Evolutionary conservation across 2,113 vertebrate genomes (phyloP), one percentile per base, ranked within the genome.

Genomic region (Silurus meridionalis): DNA sequence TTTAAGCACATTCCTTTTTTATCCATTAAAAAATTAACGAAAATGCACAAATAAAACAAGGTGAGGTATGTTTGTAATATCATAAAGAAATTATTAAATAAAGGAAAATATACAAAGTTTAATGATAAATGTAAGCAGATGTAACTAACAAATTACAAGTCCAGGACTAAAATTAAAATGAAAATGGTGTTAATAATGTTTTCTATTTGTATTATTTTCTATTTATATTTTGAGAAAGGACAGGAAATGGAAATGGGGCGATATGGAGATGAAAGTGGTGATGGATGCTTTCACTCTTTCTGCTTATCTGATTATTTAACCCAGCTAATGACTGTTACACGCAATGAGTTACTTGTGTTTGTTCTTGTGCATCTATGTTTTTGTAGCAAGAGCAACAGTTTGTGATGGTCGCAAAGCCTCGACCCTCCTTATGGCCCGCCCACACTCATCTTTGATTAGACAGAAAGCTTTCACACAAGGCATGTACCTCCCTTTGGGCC

Each of bases 341-440:
- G 97, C 95, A 96, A 95, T 95, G 91, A 94, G 90, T 82, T 93
- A 93, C 90, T 96, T 92, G 94, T 95, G 94, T 95, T 95, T 96
- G 94, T 91, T 91, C 37, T 37, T 91, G 50, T 52, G 48, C 5
- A 1, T 23, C 64, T 80, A 92, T 91, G 91, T 95, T 80, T 75
- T 94, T 92, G 84, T 88, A 58, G 93, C 93, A 28, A 61, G 75
- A 90, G 95, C 83, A 87, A 94, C 94, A 93, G 94, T 92, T 95
- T 94, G 92, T 83, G 85, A 58, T 25, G 53, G 48, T 63, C 80
- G 80, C 94, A 93, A 94, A 93, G 95, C 95, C 89, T 91, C 94
- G 93, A 93, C 94, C 95, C 95, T 93, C 79, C 78, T 80, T 82
- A 85, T 75, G 66, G 17, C 77, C 92, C 83, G 85, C 92, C 91